Conservation (phyloP, 2,888 invertebrate genomes). For the Pomacea canaliculata region DNA sequence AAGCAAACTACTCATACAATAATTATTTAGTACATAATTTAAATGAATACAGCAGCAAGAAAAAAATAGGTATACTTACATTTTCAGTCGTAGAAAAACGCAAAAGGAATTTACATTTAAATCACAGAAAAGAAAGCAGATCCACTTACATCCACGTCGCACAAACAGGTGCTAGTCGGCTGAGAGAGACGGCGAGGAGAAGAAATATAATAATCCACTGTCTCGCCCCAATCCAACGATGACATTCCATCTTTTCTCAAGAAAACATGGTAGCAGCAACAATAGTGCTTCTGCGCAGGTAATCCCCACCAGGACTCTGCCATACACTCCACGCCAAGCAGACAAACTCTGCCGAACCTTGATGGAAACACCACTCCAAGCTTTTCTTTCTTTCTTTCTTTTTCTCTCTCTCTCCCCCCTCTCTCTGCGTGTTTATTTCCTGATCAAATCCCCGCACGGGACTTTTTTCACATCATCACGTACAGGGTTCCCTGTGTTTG, state of each 20-base stretch:
- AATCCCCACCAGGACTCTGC: not conserved
- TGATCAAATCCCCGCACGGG: not conserved
- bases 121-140: too few species aligned
- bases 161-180: not conserved
- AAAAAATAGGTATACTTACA: too few species aligned
- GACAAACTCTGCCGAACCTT: too few species aligned
- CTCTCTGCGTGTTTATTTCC: not conserved
- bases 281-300: too few species aligned
- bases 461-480: too few species aligned
- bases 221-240: not conserved
- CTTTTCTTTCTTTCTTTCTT: not conserved
- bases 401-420: not conserved
- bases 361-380: too few species aligned
- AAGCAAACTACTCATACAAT: too few species aligned
- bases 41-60: too few species aligned
- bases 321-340: not conserved
- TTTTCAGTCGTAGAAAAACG: too few species aligned
- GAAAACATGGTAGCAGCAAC: constrained; percentile 1
- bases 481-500: too few species aligned
- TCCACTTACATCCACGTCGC: constrained; percentile 1
- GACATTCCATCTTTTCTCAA: constrained; percentile 1
- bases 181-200: not conserved
- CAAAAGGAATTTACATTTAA: too few species aligned
- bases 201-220: constrained; percentile 1
- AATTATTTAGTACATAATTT: too few species aligned